These are phyloP conservation scores for Drosophila pseudotakahashii DNA, from an alignment of 2,888 invertebrate species.

Conservation along the genomic window DNA sequence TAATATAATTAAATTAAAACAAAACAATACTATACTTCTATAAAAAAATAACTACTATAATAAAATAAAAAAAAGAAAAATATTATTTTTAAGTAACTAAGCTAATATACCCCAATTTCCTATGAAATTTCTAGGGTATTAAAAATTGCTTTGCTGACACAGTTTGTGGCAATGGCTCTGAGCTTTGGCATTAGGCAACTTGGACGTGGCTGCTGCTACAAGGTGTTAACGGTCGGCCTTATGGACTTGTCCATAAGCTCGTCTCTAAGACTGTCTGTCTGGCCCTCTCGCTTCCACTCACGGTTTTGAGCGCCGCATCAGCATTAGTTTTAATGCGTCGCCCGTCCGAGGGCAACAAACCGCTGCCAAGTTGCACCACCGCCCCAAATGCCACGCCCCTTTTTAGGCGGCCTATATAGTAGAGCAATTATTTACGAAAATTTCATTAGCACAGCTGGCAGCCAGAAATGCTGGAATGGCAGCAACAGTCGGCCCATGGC, in stretches of 20 bases:
- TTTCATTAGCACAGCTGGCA: constrained; percentile 73
- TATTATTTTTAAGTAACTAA: too few relatives aligned
- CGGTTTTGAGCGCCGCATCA: constrained; percentile 68
- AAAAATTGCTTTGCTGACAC: constrained; percentile 78
- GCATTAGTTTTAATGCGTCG: constrained; percentile 78
- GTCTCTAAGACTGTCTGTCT: constrained; percentile 71
- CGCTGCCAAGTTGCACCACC: constrained; percentile 52
- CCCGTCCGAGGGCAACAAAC: constrained; percentile 68
- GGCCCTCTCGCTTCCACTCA: constrained; percentile 8
- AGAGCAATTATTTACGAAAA: constrained; percentile 76
- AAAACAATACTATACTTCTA: too few relatives aligned
- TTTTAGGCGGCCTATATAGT: constrained; percentile 23
- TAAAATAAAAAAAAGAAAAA: too few relatives aligned
- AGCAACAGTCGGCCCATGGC: constrained; percentile 27
- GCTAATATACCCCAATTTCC: not conserved
- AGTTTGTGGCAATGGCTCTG: constrained; percentile 79
- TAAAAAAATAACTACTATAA: too few relatives aligned
- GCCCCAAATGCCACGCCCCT: constrained; percentile 13
- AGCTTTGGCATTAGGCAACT: constrained; percentile 79
- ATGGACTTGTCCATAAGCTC: constrained; percentile 79
- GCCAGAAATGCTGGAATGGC: constrained; percentile 35
- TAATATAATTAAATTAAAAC: too few relatives aligned
- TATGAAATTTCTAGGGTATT: constrained; percentile 37
- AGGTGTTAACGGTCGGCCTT: constrained; percentile 77
- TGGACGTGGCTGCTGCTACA: constrained; percentile 76